Conservation (phyloP, 2,888 invertebrate genomes). For the Dorcus parallelipipedus region DNA sequence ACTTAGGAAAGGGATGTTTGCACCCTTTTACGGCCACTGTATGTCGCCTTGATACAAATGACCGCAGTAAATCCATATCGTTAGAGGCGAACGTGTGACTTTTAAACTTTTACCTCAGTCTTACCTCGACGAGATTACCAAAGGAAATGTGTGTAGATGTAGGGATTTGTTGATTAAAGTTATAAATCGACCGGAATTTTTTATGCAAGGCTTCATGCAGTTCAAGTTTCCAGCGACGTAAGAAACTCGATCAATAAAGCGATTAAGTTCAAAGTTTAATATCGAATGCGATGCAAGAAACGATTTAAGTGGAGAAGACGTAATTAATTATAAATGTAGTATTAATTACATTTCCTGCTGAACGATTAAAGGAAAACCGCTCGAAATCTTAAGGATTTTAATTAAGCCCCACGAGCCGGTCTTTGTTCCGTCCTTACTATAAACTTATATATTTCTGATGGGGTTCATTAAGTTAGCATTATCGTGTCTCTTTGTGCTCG, state of each 20-base stretch:
- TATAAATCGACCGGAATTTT: background rate
- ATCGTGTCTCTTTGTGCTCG: constrained; percentile 24
- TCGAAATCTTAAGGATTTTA: background rate
- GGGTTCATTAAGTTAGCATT: constrained; percentile 25
- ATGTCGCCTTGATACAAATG: no score
- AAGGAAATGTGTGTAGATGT: background rate
- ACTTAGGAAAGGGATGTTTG: no score
- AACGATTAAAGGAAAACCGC: background rate
- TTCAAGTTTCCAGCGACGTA: no score
- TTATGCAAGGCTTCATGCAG: no score
- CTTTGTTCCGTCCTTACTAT: background rate
- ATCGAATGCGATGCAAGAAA: no score
- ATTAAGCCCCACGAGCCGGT: background rate
- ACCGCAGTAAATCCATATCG: no score
- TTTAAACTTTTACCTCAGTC: background rate
- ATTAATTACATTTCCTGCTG: background rate
- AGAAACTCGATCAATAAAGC: no score
- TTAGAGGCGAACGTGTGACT: background rate
- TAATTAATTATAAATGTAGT: no score
- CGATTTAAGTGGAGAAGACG: no score
- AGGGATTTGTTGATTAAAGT: background rate
- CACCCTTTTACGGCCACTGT: no score
- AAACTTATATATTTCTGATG: constrained; percentile 6
- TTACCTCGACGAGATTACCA: background rate
- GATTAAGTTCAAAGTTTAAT: no score